Evolutionary conservation across 1,140 invertebrate genomes (phyloP), one percentile per base, ranked within the genome.

Genomic region (Telenomus remus): DNA sequence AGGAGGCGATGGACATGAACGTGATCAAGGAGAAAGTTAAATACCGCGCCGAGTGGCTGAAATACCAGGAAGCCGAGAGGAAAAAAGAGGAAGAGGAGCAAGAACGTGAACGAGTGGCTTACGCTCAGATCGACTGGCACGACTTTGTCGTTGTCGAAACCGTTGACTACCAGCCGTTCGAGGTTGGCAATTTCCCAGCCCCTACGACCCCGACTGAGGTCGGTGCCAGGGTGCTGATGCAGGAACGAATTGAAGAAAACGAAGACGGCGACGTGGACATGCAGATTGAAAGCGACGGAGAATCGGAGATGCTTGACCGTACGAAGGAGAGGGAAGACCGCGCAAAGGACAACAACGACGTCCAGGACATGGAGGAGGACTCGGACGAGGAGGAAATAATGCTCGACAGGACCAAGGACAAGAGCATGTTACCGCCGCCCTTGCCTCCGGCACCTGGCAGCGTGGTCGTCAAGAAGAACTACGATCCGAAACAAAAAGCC

Each of bases 61-160:
- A 95, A 50, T 96, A 98, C 86, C 95, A 98, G 85, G 96, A 98
- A 81, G 92, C 94, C 11, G 95, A 98, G 81, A 94, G 93, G 54
- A 92, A 95, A 0, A 94, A 95, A 69, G 97, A 98, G 85, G 97
- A 99, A 85, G 97, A 98, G 80, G 95, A 96, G 80, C 90, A 96
- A 12, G 98, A 99, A 86, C 92, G 95, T 39, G 98, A 99, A 87
- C 91, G 97, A 88, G 92, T 98, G 34, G 97, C 97, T 0, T 99
- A 99, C 85, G 96, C 97, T 2, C 96, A 97, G 81, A 99, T 99
- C 76, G 98, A 99, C 85, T 99, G 98, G 98, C 98, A 99, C 84
- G 98, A 99, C 88, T 99, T 99, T 90, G 98, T 99, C 1, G 97
- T 99, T 0, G 98, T 99, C 0, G 98, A 99, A 88, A 99, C 98